Conservation (phyloP, 2,797 vertebrate species). For the Danio tinwini region DNA sequence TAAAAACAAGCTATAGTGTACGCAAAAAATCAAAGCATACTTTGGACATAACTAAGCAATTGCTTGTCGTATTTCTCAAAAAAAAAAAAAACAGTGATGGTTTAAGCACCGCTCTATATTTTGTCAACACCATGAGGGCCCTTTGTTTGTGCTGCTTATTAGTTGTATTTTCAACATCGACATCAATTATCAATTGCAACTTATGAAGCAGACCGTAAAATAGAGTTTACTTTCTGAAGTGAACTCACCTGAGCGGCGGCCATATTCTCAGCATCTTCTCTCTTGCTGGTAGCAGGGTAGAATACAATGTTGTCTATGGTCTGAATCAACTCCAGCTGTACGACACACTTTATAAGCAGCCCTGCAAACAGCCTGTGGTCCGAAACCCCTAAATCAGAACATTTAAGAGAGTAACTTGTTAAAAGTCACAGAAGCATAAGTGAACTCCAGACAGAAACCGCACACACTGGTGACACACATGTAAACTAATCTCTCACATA, state of each 20-base stretch:
- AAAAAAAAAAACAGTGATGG: background rate
- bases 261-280: conserved; percentile 97
- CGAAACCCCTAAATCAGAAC: conserved; percentile 70
- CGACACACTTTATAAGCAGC: conserved; percentile 96
- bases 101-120: background rate
- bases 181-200: background rate
- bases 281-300: conserved; percentile 95
- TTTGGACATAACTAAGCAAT: background rate
- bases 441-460: conserved; percentile 27
- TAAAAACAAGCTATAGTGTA: no score
- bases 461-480: no score
- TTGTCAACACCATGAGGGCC: background rate
- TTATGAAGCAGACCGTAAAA: background rate
- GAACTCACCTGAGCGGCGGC: conserved; percentile 89
- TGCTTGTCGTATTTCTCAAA: background rate
- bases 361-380: conserved; percentile 96
- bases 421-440: background rate
- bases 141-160: background rate
- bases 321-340: conserved; percentile 96
- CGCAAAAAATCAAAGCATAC: no score
- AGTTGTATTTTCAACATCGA: background rate
- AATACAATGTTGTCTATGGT: conserved; percentile 99
- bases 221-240: background rate
- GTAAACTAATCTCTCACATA: no score
- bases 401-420: conserved; percentile 25